Conservation (phyloP, 2,797 vertebrate species). For the Bufotes viridis region DNA sequence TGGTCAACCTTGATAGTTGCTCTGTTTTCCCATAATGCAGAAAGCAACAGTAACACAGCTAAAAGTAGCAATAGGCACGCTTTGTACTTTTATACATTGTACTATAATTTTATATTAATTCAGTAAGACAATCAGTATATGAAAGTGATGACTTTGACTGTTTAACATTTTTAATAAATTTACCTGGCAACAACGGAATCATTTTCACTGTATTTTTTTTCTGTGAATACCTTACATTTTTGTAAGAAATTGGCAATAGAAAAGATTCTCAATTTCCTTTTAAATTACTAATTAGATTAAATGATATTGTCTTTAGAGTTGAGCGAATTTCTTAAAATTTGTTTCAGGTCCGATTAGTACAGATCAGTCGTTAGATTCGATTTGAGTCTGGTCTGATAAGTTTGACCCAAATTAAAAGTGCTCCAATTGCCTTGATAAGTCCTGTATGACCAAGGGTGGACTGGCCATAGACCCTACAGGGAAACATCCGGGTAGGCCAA, state of each 20-base stretch:
- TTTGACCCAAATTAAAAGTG: too few relatives aligned
- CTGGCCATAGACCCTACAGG: too few relatives aligned
- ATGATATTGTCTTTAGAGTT: too few relatives aligned
- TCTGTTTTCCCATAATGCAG: not conserved
- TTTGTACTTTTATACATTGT: not conserved
- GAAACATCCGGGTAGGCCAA: too few relatives aligned
- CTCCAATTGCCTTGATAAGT: too few relatives aligned
- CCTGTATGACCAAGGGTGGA: too few relatives aligned
- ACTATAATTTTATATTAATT: constrained; percentile 14
- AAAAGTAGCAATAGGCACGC: constrained; percentile 16
- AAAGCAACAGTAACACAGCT: not conserved
- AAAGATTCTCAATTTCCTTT: not conserved
- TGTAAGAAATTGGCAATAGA: not conserved
- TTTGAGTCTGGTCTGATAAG: too few relatives aligned
- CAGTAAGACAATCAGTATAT: not conserved
- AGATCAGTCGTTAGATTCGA: too few relatives aligned
- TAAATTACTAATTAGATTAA: too few relatives aligned
- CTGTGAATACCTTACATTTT: not conserved
- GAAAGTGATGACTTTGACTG: constrained; percentile 16
- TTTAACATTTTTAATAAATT: constrained; percentile 23
- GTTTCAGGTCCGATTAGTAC: too few relatives aligned
- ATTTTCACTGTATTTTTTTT: not conserved
- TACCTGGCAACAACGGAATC: not conserved
- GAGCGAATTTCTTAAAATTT: too few relatives aligned
- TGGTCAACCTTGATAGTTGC: constrained; percentile 41